Evolutionary conservation across 2,888 invertebrate species (phyloP).

Genomic region (Syrista parreyssii): DNA sequence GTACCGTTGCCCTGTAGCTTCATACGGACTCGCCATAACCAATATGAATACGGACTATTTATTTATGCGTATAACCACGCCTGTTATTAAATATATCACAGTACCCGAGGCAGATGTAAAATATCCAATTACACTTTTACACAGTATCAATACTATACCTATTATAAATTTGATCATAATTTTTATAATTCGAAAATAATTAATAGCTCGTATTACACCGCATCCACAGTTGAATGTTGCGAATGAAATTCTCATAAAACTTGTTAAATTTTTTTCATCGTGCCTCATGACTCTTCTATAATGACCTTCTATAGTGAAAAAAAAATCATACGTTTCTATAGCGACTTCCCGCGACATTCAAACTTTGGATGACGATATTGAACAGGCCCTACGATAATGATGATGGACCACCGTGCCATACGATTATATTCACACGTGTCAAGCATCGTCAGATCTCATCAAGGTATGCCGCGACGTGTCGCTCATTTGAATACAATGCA

Average conservation of each 20-base stretch:
- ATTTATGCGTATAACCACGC: background rate
- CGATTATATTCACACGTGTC: background rate
- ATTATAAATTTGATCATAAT: background rate
- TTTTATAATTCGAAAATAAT: background rate
- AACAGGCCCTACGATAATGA: background rate
- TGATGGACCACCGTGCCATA: background rate
- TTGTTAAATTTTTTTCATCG: background rate
- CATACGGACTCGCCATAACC: background rate
- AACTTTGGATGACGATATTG: background rate
- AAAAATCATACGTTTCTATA: background rate
- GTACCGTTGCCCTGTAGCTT: background rate
- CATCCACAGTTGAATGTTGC: background rate
- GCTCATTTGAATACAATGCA: constrained; percentile 53
- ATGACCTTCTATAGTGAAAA: background rate
- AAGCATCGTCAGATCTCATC: constrained; percentile 2
- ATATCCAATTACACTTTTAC: background rate
- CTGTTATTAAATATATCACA: background rate
- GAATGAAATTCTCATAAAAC: background rate
- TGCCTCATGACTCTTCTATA: background rate
- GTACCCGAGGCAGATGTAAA: background rate
- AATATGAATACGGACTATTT: background rate
- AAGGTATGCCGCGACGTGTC: constrained; percentile 22
- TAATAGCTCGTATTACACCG: background rate
- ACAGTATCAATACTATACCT: background rate
- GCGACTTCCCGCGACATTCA: background rate